Evolutionary conservation across 2,113 vertebrate genomes (phyloP), one percentile per base, ranked within the genome.

Genomic region (Hippocampus guttulatus): DNA sequence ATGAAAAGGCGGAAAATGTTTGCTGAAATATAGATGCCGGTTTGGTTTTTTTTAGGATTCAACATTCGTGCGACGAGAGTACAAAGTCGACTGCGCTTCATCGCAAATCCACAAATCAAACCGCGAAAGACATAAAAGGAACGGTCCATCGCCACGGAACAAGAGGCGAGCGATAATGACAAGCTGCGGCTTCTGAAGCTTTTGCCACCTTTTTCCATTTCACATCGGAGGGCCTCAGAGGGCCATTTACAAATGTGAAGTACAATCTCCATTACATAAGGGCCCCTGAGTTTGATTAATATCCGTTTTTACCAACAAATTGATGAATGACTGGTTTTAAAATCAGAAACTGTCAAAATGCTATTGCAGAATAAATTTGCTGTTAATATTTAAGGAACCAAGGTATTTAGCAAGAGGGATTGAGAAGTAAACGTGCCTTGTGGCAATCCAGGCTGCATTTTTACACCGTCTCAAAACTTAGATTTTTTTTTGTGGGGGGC

Each of bases 1-100:
- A 70, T 81, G 80, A 80, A 84, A 90, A 90, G 81, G 87, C n/a
- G 81, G 86, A 92, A 89, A 51, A 68, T 15, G 1, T 83, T 83
- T 78, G 75, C 81, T 90, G 84, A 92, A 92, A 91, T 89, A 92
- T 92, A 91, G 77, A 92, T 90, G 90, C 90, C 85, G 87, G 88
- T 82, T 89, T 79, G 75, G 75, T 45, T 45, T 33, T 45, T 45
- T 45, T 33, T 86, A 85, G 85, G 90, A 91, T 88, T 75, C 75
- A 69, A 91, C 86, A 88, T 90, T 89, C 91, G 90, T 88, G 88
- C 91, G 90, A 90, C 78, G 84, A 74, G 81, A 86, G 90, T 90
- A 86, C 84, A 90, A 90, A 87, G 84, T 82, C 79, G 67, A 78
- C 83, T 75, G 78, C 33, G 80, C 88, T 87, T 88, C 87, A 90